Evolutionary conservation across 2,113 vertebrate genomes (phyloP), one percentile per base, ranked within the genome.

Genomic region (Epinephelus fuscoguttatus): DNA sequence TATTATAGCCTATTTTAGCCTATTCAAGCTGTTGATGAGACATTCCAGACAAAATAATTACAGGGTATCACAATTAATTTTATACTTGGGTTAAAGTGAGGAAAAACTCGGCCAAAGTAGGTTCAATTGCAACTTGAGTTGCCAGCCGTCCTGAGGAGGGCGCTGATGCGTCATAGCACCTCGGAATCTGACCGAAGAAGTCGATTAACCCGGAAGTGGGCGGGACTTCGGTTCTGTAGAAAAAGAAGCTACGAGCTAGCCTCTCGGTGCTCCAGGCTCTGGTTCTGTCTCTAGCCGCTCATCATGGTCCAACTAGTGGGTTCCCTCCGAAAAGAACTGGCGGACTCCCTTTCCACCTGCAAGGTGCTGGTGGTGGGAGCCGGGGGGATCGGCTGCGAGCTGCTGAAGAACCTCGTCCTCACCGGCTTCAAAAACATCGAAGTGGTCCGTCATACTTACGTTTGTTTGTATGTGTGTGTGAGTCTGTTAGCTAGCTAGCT

Each of bases 371-470:
- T 99, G 86, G 97, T 98, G 60, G 98, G 98, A 60, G 98, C 98
- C 4, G 98, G 98, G 45, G 97, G 98, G 6, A 99, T 99, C 91
- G 98, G 98, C 92, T 99, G 98, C 82, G 98, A 99, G 91, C 96
- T 99, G 14, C 96, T 99, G 80, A 99, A 99, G 92, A 97, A 99
- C 92, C 94, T 99, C 25, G 97, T 98, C 71, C 97, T 99, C 85
- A 97, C 97, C 78, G 98, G 98, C 88, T 99, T 99, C 93, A 94
- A 95, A 73, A 96, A 97, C 92, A 97, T 99, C 88, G 97, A 98
- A 93, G 96, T 98, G 97, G 98, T 98, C 87, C 93, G 97, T 93
- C 53, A 33, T 30, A 61, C 70, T 74, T 72, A 2, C 72, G 80
- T 80, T 63, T 88, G 61, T 90, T 45, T 91, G 84, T 85, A n/a